These are phyloP conservation scores for Cephus pygmeus DNA, from an alignment of 2,888 invertebrate genomes.

Conservation along the genomic window DNA sequence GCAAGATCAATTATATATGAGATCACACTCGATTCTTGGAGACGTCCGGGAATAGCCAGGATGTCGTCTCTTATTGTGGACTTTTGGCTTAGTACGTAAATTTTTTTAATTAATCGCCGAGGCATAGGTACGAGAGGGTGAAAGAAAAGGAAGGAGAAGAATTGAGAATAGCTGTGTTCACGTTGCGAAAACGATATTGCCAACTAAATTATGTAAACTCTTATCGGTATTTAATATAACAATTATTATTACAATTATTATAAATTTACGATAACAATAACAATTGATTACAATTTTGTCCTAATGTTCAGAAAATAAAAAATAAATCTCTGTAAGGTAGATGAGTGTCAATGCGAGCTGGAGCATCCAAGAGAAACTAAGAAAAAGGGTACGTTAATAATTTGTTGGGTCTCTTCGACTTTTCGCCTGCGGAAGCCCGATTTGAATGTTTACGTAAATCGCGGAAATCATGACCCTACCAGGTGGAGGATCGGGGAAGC, in stretches of 20 bases:
- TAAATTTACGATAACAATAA: slow-evolving; percentile 56
- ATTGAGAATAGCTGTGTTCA: slow-evolving; percentile 22
- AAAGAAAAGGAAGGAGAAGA: neutral
- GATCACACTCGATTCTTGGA: neutral
- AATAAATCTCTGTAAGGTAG: slow-evolving; percentile 47
- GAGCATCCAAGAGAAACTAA: neutral
- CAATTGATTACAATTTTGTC: slow-evolving; percentile 59
- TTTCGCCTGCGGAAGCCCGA: neutral
- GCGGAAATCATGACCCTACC: neutral
- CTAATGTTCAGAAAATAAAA: slow-evolving; percentile 60
- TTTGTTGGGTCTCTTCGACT: neutral
- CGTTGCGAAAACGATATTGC: slow-evolving; percentile 32
- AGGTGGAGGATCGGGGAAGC: slow-evolving; percentile 2
- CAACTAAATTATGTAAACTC: slow-evolving; percentile 52
- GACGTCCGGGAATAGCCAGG: neutral
- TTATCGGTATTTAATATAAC: slow-evolving; percentile 58
- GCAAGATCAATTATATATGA: neutral
- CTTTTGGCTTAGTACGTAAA: neutral
- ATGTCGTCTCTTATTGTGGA: neutral
- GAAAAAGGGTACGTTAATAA: neutral
- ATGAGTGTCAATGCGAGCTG: slow-evolving; percentile 5
- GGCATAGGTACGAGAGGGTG: neutral
- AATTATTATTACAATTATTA: slow-evolving; percentile 58
- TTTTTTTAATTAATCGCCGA: neutral
- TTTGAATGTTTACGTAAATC: neutral